Evolutionary conservation across 1,140 invertebrate genomes (phyloP), one percentile per base, ranked within the genome.

Genomic region (Eupristina koningsbergeri): DNA sequence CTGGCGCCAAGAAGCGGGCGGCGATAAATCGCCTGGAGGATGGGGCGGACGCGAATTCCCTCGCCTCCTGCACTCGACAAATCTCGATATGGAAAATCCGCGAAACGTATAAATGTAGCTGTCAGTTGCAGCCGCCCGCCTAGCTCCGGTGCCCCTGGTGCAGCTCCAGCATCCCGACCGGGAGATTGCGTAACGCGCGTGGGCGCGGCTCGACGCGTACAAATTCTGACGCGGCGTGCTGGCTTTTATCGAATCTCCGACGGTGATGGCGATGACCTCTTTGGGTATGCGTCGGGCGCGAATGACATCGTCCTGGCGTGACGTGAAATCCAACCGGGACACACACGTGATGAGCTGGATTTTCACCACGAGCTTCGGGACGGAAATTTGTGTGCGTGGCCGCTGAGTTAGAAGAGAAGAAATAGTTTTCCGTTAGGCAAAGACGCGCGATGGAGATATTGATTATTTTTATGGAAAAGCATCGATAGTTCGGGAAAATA

Each of bases 21-120:
- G 53, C 19, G 22, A 58, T 13, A 26, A 58, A 58, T 58, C 53
- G 53, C 3, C 53, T 3, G 26, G 22, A 58, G 9, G 29, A 36
- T 88, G 88, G 89, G 89, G 90, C 89, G 89, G 90, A 90, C 17
- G 17, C 47, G 17, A 50, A 50, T 91, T 89, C 89, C 89, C 89
- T 77, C 77, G 22, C 34, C 39, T 8, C 9, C 47, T 50, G 47
- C 89, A 88, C 89, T 89, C 89, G 90, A 90, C 90, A 88, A 91
- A 91, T 91, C 90, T 90, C 90, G 90, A 91, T 90, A 90, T 90
- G 90, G 90, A 91, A 91, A 91, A 90, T 91, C 89, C 89, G 87
- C 87, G 89, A 90, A 90, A 90, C 89, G 67, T 91, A 91, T 91
- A 91, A 91, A 91, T 91, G 90, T 90, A 89, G 89, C 90, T 90